Evolutionary conservation across 92 coral and sea anemone species (phyloP).

Genomic region (Epizoanthus rinbou): DNA sequence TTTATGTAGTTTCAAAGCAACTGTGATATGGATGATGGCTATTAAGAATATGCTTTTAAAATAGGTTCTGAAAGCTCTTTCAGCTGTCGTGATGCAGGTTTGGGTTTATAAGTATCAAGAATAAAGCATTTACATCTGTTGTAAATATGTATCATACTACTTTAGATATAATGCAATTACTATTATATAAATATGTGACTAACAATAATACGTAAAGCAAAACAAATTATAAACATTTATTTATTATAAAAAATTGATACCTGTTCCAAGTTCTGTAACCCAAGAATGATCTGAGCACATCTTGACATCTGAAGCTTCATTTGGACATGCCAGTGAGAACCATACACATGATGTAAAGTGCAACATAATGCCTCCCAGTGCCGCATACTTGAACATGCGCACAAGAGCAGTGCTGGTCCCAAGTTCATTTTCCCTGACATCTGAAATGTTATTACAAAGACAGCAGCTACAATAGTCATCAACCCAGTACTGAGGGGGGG

Average conservation of each 20-base stretch:
- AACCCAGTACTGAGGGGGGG: too few species aligned
- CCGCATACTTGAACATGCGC: constrained; percentile 67
- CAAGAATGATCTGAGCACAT: constrained; percentile 62
- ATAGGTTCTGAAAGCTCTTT: too few species aligned
- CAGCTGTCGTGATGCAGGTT: too few species aligned
- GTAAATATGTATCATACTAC: too few species aligned
- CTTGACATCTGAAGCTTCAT: constrained; percentile 48
- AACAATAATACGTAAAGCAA: too few species aligned
- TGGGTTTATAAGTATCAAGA: too few species aligned
- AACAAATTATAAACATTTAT: neutral
- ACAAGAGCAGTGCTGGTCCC: constrained; percentile 72
- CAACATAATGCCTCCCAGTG: constrained; percentile 65
- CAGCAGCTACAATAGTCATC: neutral
- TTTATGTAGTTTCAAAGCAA: too few species aligned
- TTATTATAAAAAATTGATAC: constrained; percentile 19
- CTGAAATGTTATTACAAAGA: constrained; percentile 35
- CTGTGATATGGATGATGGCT: too few species aligned
- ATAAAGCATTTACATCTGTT: too few species aligned
- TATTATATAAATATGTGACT: too few species aligned
- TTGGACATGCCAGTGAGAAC: constrained; percentile 76
- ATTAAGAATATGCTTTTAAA: too few species aligned
- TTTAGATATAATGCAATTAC: too few species aligned
- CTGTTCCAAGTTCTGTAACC: constrained; percentile 69
- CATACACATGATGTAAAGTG: constrained; percentile 74
- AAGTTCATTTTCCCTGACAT: constrained; percentile 73